Base-by-base conservation (phyloP, 2,888 invertebrate genomes). In the Acronicta leporina region DNA sequence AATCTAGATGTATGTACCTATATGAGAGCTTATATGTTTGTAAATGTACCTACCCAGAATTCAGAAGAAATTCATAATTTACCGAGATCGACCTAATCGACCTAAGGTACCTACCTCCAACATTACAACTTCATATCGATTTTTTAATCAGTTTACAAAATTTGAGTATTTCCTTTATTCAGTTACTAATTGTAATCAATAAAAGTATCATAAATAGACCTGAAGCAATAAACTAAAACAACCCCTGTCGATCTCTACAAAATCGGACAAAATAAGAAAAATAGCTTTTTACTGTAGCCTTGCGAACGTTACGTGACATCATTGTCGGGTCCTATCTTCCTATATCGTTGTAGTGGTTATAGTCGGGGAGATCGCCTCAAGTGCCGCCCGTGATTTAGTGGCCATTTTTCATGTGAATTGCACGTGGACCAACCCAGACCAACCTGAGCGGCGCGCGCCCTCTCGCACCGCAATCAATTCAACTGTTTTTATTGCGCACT, bases 351-450 rank as follows among this genome's bases (percentile, higher is more conserved):
- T 68, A 63, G 73, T 68, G 67, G 73, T 74, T 74, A 77, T 71
- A 65, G 74, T 70, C 72, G 63, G 72, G 73, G 79, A 83, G 85
- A 87, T 84, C 80, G 81, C 82, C 84, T 78, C 75, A 79, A 82
- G 76, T 75, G 72, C 66, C 70, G 61, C 74, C 73, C 75, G 83
- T 88, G 89, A 91, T 90, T 90, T 90, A 90, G 81, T 73, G 83
- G 76, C 81, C 79, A 86, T 90, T 87, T 89, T 84, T 90, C 89
- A 87, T 87, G 80, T 80, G 82, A 85, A 85, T 81, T 83, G 85
- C 86, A 88, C 83, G 82, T 83, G 83, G 79, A 48, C 65, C 66
- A 68, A 73, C 81, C 75, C 73, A 70, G 63, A 59, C 74, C 73
- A 73, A 67, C 73, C 68, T 79, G 73, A 76, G 75, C 77, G 53